These are phyloP conservation scores for Orthosia cruda DNA, from an alignment of 2,888 invertebrate genomes.

Conservation along the genomic window DNA sequence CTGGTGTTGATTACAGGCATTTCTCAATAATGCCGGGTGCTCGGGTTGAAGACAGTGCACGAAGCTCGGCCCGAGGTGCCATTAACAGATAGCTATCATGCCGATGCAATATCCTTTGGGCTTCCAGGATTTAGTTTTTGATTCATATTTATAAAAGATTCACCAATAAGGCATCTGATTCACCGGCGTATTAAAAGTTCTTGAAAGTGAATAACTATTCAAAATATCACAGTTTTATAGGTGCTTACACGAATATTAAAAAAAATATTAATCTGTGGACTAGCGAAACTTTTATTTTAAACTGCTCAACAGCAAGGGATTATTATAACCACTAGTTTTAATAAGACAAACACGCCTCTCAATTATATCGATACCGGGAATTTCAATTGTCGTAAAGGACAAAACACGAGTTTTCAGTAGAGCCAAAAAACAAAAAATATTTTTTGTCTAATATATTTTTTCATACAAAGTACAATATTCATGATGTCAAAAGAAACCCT, in stretches of 20 bases:
- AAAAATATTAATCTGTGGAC: neutral
- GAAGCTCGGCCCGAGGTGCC: conserved; percentile 39
- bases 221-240: neutral
- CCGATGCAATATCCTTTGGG: conserved; percentile 81
- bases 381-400: too few species aligned
- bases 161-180: too few species aligned
- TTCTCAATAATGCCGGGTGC: conserved; percentile 87
- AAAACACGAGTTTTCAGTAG: too few species aligned
- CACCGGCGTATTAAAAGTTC: neutral
- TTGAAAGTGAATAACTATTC: neutral
- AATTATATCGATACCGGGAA: too few species aligned
- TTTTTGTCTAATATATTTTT: too few species aligned
- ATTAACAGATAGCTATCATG: conserved; percentile 81
- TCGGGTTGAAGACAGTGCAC: conserved; percentile 74
- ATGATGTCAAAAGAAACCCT: too few species aligned
- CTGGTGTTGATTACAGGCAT: conserved; percentile 75
- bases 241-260: neutral
- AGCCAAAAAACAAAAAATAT: too few species aligned
- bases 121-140: conserved; percentile 84
- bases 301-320: too few species aligned
- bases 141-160: conserved; percentile 8
- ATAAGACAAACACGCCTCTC: too few species aligned
- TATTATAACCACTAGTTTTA: neutral
- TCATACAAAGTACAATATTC: too few species aligned
- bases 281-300: neutral